A percentile compares a stretch with the other conserved stretches of the same genome.
These are phyloP conservation scores for Fregata magnificens DNA, from an alignment of 2,113 vertebrate species.

Conservation along the genomic window DNA sequence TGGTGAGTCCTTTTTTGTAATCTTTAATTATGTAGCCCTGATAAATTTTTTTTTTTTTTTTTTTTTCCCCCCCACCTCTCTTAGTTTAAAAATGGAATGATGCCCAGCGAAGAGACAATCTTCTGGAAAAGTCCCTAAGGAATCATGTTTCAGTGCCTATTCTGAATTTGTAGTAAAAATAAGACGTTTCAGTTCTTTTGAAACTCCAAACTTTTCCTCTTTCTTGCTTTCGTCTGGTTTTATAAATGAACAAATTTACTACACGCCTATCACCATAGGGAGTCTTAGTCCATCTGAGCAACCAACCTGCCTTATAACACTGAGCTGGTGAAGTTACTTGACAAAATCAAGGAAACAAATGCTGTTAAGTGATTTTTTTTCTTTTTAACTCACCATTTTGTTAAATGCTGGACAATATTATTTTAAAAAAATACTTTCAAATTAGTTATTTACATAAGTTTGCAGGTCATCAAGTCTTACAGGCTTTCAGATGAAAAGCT, in stretches of 20 bases:
- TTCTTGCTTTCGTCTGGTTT: conserved; percentile 70
- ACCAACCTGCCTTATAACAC: conserved; percentile 74
- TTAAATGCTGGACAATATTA: conserved; percentile 70
- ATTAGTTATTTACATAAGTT: conserved; percentile 48
- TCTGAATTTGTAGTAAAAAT: conserved; percentile 68
- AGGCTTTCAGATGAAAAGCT: conserved; percentile 56
- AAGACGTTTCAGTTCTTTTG: conserved; percentile 79
- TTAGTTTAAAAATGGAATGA: conserved; percentile 64
- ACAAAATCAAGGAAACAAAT: conserved; percentile 65
- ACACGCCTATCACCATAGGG: conserved; percentile 21
- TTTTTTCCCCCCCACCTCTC: not conserved
- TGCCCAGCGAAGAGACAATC: conserved; percentile 80
- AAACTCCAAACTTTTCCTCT: conserved; percentile 71
- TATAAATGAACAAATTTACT: conserved; percentile 65
- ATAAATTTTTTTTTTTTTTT: not conserved
- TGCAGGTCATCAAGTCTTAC: conserved; percentile 58
- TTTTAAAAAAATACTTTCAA: conserved; percentile 65
- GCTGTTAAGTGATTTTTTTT: conserved; percentile 61
- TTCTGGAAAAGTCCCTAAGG: conserved; percentile 74
- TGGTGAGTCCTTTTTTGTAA: not conserved
- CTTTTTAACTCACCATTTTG: conserved; percentile 52
- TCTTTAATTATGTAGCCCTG: not conserved
- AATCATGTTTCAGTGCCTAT: conserved; percentile 85
- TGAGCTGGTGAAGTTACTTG: conserved; percentile 65
- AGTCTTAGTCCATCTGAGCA: conserved; percentile 53